phyloP scores from a whole-genome alignment of 1,140 invertebrate genomes.

The Ladona fulva region DNA sequence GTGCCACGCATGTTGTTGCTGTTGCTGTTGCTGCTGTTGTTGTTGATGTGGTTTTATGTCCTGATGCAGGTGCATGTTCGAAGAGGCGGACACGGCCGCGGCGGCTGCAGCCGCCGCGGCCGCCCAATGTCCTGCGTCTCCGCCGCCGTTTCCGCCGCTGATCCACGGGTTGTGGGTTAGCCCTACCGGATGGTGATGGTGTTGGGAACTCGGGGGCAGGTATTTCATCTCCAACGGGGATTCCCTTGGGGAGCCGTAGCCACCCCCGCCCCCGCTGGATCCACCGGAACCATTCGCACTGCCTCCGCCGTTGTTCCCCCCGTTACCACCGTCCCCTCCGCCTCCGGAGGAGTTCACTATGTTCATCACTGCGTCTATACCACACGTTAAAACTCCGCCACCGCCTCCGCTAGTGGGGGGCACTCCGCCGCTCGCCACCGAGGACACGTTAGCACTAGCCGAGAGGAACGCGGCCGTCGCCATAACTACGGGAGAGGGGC shows the following conservation, averaged over 20 bases:
- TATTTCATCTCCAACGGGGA: constrained; percentile 83
- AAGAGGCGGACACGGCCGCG: constrained; percentile 37
- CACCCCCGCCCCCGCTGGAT: background rate
- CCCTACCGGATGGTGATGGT: constrained; percentile 61
- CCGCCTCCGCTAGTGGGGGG: background rate
- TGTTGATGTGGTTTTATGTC: constrained; percentile 35
- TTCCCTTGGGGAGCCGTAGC: constrained; percentile 53
- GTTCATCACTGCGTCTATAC: constrained; percentile 62
- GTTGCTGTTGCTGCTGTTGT: constrained; percentile 31
- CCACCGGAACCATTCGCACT: background rate
- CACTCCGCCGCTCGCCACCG: background rate
- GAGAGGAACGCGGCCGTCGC: background rate
- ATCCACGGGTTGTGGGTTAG: constrained; percentile 72
- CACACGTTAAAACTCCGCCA: constrained; percentile 24
- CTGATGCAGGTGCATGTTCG: constrained; percentile 38
- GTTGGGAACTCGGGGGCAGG: constrained; percentile 70
- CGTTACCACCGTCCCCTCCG: constrained; percentile 51
- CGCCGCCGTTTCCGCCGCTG: constrained; percentile 41
- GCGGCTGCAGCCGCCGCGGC: constrained; percentile 40
- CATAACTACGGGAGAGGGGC: background rate
- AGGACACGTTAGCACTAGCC: constrained; percentile 1
- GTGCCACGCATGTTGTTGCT: constrained; percentile 29
- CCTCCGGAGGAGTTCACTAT: constrained; percentile 37
- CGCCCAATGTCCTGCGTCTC: constrained; percentile 49
- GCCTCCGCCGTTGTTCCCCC: constrained; percentile 45